Evolutionary conservation across 2,797 vertebrate genomes (phyloP).

Genomic region (Lindbergichthys nudifrons): DNA sequence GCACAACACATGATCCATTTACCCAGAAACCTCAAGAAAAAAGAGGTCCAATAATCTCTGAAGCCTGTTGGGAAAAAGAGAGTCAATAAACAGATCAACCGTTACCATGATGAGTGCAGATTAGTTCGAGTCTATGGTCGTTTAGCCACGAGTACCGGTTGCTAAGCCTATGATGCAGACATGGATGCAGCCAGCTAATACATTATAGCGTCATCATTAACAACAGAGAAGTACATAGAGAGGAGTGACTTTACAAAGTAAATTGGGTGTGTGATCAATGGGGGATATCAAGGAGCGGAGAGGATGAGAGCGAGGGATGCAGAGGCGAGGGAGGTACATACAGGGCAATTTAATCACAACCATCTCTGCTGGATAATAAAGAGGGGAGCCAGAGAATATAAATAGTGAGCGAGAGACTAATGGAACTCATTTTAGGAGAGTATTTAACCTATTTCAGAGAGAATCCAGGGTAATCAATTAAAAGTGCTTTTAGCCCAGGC

Average conservation of each 20-base stretch:
- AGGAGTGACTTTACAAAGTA: conserved; percentile 17
- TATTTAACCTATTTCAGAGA: conserved; percentile 80
- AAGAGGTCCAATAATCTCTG: conserved; percentile 39
- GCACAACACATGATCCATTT: conserved; percentile 41
- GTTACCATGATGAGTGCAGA: conserved; percentile 40
- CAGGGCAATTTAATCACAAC: conserved; percentile 75
- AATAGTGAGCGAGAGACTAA: conserved; percentile 80
- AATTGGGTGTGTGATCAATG: conserved; percentile 60
- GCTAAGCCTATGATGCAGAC: conserved; percentile 21
- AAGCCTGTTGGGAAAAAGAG: conserved; percentile 4
- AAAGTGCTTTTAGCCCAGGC: conserved; percentile 68
- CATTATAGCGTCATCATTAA: conserved; percentile 47
- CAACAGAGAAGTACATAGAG: conserved; percentile 44
- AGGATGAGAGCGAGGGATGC: conserved; percentile 37
- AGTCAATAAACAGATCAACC: conserved; percentile 56
- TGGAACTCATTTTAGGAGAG: conserved; percentile 80
- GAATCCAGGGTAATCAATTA: conserved; percentile 82
- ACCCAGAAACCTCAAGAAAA: conserved; percentile 38
- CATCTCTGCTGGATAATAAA: conserved; percentile 76
- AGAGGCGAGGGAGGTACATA: conserved; percentile 53
- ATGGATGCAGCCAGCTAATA: conserved; percentile 32
- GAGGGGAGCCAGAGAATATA: conserved; percentile 67
- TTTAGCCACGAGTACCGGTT: conserved; percentile 35
- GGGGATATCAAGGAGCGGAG: conserved; percentile 32
- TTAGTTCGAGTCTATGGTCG: conserved; percentile 27